Conservation (phyloP, 2,797 vertebrate species). For the Eptatretus atami region DNA sequence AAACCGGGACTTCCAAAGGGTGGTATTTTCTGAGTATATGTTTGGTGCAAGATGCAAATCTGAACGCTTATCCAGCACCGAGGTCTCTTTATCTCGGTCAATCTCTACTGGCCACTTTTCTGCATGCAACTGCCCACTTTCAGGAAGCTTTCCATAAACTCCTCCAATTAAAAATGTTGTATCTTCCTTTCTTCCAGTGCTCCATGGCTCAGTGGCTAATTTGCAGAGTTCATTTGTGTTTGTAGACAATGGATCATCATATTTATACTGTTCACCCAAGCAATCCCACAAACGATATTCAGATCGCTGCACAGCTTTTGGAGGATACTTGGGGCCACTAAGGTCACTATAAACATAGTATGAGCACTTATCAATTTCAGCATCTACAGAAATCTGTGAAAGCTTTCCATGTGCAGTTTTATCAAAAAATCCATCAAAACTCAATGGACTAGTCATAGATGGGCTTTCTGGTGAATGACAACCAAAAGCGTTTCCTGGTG, state of each 20-base stretch:
- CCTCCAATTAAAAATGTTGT: slow-evolving; percentile 75
- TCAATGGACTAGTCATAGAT: neutral
- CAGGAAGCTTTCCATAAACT: slow-evolving; percentile 46
- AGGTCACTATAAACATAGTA: neutral
- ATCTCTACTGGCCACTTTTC: no score
- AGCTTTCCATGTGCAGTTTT: neutral
- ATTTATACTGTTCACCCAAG: slow-evolving; percentile 31
- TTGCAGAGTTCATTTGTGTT: slow-evolving; percentile 11
- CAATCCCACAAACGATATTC: slow-evolving; percentile 94
- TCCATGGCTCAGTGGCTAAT: slow-evolving; percentile 76
- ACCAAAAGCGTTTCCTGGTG: neutral
- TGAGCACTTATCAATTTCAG: neutral
- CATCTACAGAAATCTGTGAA: neutral
- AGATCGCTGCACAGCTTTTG: slow-evolving; percentile 47
- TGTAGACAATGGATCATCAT: slow-evolving; percentile 24
- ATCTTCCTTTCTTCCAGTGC: slow-evolving; percentile 37
- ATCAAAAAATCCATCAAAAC: neutral
- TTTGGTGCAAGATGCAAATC: slow-evolving; percentile 59
- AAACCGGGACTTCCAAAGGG: slow-evolving; percentile 62
- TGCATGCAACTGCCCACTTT: no score
- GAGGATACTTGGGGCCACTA: neutral
- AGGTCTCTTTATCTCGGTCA: slow-evolving; percentile 13
- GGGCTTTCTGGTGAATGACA: neutral
- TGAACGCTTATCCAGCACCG: slow-evolving; percentile 17
- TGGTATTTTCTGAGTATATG: slow-evolving; percentile 65